Base-by-base conservation (phyloP, 1,140 invertebrate genomes). In the Zaprionus davidi region DNA sequence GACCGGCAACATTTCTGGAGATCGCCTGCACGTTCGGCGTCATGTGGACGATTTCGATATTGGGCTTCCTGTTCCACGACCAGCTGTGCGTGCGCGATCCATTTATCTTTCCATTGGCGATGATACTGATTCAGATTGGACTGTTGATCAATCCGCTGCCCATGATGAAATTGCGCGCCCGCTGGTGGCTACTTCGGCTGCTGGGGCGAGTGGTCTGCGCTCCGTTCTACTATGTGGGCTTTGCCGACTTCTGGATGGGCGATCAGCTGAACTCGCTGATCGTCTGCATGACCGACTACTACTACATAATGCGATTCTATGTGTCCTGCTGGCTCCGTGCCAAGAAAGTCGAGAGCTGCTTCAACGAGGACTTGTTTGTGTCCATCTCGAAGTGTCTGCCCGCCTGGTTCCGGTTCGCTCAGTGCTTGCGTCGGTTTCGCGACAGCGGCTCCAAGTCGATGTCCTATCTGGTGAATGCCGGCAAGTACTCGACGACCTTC, bases 221-320 rank as follows among this genome's bases (percentile, higher is more conserved):
- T 1, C 97, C 97, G 11, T 97, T 98, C 90, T 96, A 96, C 76
- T 95, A 96, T 84, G 98, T 98, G 15, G 95, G 95, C 13, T 98
- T 98, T 92, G 97, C 97, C 62, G 97, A 98, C 93, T 98, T 98
- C 94, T 98, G 98, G 98, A 94, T 98, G 66, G 98, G 96, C 64
- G 97, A 98, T 94, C 97, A 98, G 92, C 94, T 99, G 31, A 98
- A 97, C 88, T 97, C 96, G 79, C 92, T 98, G 41, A 95, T 95
- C 2, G 95, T 94, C 13, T 96, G 96, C 15, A 93, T 99, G 36
- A 92, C 96, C 24, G 98, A 98, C 87, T 95, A 97, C 77, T 96
- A 98, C 81, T 98, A 96, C 91, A 94, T 97, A 26, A 83, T 96
- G 26, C 95, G 95, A 56, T 96, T 95, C 79, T 96, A 95, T 72